Evolutionary conservation across 92 coral and sea anemone species (phyloP).

Genomic region (Epizoanthus rinbou): DNA sequence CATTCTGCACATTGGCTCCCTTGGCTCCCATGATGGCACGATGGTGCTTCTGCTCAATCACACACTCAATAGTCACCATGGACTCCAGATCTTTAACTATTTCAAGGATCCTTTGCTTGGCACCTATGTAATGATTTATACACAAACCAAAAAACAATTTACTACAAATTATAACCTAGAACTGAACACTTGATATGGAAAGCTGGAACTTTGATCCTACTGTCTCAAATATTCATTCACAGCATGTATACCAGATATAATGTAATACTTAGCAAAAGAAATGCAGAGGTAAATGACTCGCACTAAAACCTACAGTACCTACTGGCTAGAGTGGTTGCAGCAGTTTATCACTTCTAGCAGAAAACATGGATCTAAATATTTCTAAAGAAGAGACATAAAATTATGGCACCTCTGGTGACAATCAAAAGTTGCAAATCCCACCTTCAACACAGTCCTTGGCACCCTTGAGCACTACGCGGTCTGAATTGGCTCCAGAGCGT

Average conservation of each 20-base stretch:
- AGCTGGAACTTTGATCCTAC: no score
- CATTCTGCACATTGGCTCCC: constrained; percentile 92
- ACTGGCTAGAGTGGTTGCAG: no score
- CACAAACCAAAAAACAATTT: not conserved
- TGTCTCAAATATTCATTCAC: no score
- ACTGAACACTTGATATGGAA: no score
- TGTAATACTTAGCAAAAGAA: no score
- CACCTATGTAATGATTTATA: constrained; percentile 35
- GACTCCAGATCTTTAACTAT: constrained; percentile 92
- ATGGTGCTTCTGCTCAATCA: constrained; percentile 87
- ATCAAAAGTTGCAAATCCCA: not conserved
- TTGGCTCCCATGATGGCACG: constrained; percentile 97
- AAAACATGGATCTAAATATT: not conserved
- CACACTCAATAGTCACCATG: constrained; percentile 89
- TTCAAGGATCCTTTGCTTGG: constrained; percentile 93
- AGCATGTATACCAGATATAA: no score
- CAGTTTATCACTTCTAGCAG: not conserved
- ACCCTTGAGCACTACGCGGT: constrained; percentile 95
- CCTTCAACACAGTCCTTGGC: constrained; percentile 97
- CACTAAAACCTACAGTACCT: no score
- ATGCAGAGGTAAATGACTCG: no score
- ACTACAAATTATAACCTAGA: not conserved
- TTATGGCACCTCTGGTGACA: not conserved
- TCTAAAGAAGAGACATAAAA: not conserved
- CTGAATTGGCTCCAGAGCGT: constrained; percentile 86